Base-by-base conservation (phyloP, 1,140 invertebrate species). In the Phortica variegata region DNA sequence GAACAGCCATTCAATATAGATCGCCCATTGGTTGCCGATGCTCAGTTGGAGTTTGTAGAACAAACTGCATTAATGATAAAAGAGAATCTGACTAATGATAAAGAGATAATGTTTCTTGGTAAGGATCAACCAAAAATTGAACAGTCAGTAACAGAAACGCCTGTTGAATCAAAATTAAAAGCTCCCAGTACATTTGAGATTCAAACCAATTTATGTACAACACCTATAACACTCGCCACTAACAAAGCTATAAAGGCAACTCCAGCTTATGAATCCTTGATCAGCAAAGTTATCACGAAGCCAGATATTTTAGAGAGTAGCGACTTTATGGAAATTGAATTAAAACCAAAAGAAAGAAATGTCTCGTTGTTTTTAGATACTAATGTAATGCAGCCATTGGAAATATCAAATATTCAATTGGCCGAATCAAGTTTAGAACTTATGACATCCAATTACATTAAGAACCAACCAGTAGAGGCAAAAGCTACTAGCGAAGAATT, bases 61-160 rank as follows among this genome's bases (percentile, higher is more conserved):
- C 60, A 70, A 9, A 41, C 43, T n/a, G 56, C 70, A 3, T 37
- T 73, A 8, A 33, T 51, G 9, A 29, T 73, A n/a, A 50, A 54
- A 3, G 40, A 63, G 1, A 44, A 61, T 7, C 57, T 54, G 18
- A 17, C n/a, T 3, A 41, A 45, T 12, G 70, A 73, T 12, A 57
- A 43, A 6, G 60, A 66, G 36, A 23, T 32, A 0, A 12, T 36
- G 1, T 29, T 66, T 13, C 13, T 10, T 2, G 2, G 13, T 12
- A 19, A 38, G 31, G 18, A 19, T 2, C 21, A 15, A 13, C 5
- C 10, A 26, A 29, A 7, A 4, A 0, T 16, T 2, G 16, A 50
- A 5, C 60, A 69, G 18, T 15, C 21, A 12, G 57, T 54, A 32
- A 10, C 15, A 3, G 18, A 51, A 41, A 26, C 33, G 12, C 47